Base-by-base conservation (phyloP, 1,140 invertebrate genomes). In the Leptopilina boulardi region DNA sequence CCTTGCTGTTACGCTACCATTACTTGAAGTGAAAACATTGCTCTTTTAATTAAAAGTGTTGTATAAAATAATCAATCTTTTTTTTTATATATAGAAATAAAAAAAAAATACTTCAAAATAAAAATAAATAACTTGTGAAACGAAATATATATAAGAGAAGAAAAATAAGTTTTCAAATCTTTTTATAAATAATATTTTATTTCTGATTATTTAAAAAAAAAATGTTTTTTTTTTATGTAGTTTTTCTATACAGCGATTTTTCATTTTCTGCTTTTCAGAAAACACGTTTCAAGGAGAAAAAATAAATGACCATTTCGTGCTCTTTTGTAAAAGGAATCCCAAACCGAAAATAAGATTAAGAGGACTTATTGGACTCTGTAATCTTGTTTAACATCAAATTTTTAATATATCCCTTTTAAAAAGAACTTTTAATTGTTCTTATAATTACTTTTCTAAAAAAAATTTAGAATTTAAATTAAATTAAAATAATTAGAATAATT, bases 21-120 rank as follows among this genome's bases (percentile, higher is more conserved):
- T 47, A 47, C 13, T 13, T n/a, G n/a, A 15, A n/a, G 13, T n/a
- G 15, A 47, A 47, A n/a, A n/a, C 15, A 13, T 15, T 13, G 13
- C n/a, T 47, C 44, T n/a, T 47, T 47, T 47, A 47, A 47, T 47
- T 47, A 47, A 47, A 47, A 47, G 13, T 47, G 44, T 47, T 47
- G n/a, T 3, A n/a, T 42, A 42, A 42, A 42, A 42, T 11, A 13
- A 3, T 47, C 44, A 47, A 47, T 15, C 34, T 4, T 3, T 38
- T 38, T 4, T 47, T n/a, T 15, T 15, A 15, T n/a, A n/a, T 47
- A 4, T 3, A 15, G 44, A 15, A 47, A 47, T 4, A 47, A n/a
- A n/a, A 47, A 0, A n/a, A 15, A 47, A 13, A 47, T 5, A 3
- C 11, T 0, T 47, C 0, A n/a, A n/a, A 15, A 15, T n/a, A 47